Conservation (phyloP, 2,888 invertebrate species). For the Carpatolechia fugitivella region DNA sequence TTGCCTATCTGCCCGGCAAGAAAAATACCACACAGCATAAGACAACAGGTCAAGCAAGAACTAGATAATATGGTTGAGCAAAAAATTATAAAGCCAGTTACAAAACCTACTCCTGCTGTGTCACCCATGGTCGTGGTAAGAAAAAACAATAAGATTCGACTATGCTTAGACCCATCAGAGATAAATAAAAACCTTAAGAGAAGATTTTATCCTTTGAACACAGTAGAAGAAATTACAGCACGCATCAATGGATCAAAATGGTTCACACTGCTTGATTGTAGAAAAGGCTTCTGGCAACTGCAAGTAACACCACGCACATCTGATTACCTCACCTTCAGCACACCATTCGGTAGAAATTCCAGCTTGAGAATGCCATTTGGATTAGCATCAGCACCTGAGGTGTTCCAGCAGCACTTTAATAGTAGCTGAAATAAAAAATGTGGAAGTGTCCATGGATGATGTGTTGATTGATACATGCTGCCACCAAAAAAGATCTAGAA, state of each 20-base stretch:
- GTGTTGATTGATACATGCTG: slow-evolving; percentile 15
- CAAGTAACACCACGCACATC: slow-evolving; percentile 20
- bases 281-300: slow-evolving; percentile 9
- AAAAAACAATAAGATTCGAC: slow-evolving; percentile 13
- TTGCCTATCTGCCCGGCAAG: slow-evolving; percentile 16
- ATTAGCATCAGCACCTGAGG: slow-evolving; percentile 30
- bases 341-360: slow-evolving; percentile 29
- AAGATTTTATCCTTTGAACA: slow-evolving; percentile 13
- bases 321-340: slow-evolving; percentile 24
- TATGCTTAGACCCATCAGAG: slow-evolving; percentile 16
- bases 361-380: slow-evolving; percentile 28
- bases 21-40: slow-evolving; percentile 16
- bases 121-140: slow-evolving; percentile 16
- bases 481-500: slow-evolving; percentile 13
- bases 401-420: slow-evolving; percentile 24
- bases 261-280: slow-evolving; percentile 15
- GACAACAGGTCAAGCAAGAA: slow-evolving; percentile 14
- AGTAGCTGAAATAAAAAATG: slow-evolving; percentile 11
- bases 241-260: too few relatives aligned
- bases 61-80: slow-evolving; percentile 10
- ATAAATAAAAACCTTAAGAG: slow-evolving; percentile 15
- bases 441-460: slow-evolving; percentile 21
- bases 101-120: slow-evolving; percentile 15
- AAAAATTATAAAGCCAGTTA: slow-evolving; percentile 9
- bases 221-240: slow-evolving; percentile 16